These are phyloP conservation scores for Rafetus swinhoei DNA, from an alignment of 2,113 vertebrate species.

Conservation along the genomic window DNA sequence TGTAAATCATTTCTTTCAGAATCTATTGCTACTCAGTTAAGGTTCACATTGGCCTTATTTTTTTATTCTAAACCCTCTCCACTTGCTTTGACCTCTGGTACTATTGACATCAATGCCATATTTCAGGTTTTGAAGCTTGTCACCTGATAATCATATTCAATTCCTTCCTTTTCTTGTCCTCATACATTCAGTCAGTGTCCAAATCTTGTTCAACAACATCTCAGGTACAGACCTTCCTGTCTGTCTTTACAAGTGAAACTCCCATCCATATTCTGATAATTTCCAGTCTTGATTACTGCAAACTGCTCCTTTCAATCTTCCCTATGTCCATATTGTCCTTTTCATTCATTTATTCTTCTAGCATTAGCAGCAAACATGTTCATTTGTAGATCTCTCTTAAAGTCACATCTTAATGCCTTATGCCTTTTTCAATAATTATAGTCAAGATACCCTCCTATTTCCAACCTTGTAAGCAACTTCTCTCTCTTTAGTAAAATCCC, in stretches of 20 bases:
- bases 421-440: background rate
- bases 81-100: background rate
- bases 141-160: background rate
- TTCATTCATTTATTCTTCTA: background rate
- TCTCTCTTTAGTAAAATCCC: background rate
- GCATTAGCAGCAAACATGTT: background rate
- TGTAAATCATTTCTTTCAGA: background rate
- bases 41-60: background rate
- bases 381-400: background rate
- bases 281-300: background rate
- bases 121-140: background rate
- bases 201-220: background rate
- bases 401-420: background rate
- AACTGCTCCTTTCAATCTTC: background rate
- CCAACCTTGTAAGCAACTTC: background rate
- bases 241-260: background rate
- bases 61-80: background rate
- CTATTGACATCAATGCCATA: background rate
- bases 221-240: background rate
- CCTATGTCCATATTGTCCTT: background rate
- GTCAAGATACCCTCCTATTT: background rate
- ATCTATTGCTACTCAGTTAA: background rate
- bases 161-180: background rate
- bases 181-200: background rate
- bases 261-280: background rate